These are phyloP conservation scores for Caenorhabditis angaria DNA, from an alignment of 2,888 invertebrate species.

Conservation along the genomic window DNA sequence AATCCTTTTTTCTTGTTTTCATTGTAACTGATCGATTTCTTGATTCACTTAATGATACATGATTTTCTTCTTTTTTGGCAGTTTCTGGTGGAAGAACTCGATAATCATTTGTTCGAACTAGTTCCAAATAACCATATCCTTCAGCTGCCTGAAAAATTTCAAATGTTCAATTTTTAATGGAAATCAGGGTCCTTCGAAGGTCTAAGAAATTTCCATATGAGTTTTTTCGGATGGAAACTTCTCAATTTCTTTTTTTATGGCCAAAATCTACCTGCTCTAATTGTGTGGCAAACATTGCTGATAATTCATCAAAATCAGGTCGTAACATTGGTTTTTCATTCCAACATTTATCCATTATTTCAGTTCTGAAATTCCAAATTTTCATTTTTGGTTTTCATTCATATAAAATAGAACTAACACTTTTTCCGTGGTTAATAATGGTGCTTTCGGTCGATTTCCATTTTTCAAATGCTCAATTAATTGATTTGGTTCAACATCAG, in stretches of 20 bases:
- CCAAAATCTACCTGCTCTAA: slow-evolving; percentile 50
- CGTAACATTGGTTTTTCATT: slow-evolving; percentile 55
- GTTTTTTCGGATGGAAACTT: too few relatives aligned
- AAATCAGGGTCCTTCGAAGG: too few relatives aligned
- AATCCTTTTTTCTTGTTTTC: slow-evolving; percentile 23
- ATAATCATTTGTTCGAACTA: slow-evolving; percentile 49
- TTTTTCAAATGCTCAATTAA: slow-evolving; percentile 54
- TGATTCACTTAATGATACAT: neutral
- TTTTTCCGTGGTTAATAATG: slow-evolving; percentile 60
- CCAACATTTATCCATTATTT: slow-evolving; percentile 68
- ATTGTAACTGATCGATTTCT: slow-evolving; percentile 38
- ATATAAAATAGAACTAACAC: slow-evolving; percentile 42
- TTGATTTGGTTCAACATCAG: slow-evolving; percentile 59
- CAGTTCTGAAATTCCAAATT: slow-evolving; percentile 39
- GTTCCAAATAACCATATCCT: slow-evolving; percentile 62
- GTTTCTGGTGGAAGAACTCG: slow-evolving; percentile 3
- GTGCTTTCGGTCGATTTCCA: slow-evolving; percentile 61
- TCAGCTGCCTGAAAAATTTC: slow-evolving; percentile 48
- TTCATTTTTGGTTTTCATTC: slow-evolving; percentile 3
- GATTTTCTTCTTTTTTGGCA: neutral
- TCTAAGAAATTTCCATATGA: too few relatives aligned
- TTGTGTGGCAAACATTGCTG: slow-evolving; percentile 57
- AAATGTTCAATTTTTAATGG: neutral
- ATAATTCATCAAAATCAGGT: slow-evolving; percentile 64
- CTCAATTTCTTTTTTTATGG: neutral